Evolutionary conservation across 2,888 invertebrate species (phyloP), one percentile per base, ranked within the genome.

Genomic region (Phyllotreta cruciferae): DNA sequence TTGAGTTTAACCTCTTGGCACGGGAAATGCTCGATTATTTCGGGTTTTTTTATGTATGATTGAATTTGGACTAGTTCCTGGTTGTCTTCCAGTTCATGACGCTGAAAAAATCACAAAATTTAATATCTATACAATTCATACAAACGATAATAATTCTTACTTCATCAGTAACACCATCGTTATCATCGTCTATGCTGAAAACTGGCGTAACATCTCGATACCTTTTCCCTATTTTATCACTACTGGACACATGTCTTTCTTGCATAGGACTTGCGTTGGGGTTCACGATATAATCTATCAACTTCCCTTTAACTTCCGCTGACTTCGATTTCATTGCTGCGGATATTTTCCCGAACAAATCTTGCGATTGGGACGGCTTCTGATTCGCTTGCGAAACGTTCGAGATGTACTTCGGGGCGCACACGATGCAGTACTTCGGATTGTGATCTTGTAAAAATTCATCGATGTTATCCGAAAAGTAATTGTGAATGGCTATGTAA

Each of bases 251-350:
- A 78, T 94, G 94, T 75, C 90, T 86, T 76, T 92, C 92, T 41
- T 85, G 85, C 66, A 84, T 84, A 37, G 83, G 81, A 62, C 71
- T 74, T 42, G 80, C 82, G 56, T 88, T 88, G 1, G 94, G 93
- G 84, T 96, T 96, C 0, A 94, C 94, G 70, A 97, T 96, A 76
- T 96, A 96, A 80, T 96, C 96, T 71, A 94, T 89, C 57, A 98
- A 81, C 82, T 92, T 95, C 35, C 91, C 96, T 79, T 93, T 96
- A 10, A 98, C 92, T 82, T 94, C 95, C 58, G 92, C 93, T 49
- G 95, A 92, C 81, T 96, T 96, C 2, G 90, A 87, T 82, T 91
- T 95, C 88, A 97, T 92, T 6, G 91, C 95, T 45, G 91, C 88
- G 7, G 93, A 92, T 57, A 93, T 87, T 81, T 92, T 93, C 54